Conservation (phyloP, 2,113 vertebrate species). For the Lichenostomus cassidix region DNA sequence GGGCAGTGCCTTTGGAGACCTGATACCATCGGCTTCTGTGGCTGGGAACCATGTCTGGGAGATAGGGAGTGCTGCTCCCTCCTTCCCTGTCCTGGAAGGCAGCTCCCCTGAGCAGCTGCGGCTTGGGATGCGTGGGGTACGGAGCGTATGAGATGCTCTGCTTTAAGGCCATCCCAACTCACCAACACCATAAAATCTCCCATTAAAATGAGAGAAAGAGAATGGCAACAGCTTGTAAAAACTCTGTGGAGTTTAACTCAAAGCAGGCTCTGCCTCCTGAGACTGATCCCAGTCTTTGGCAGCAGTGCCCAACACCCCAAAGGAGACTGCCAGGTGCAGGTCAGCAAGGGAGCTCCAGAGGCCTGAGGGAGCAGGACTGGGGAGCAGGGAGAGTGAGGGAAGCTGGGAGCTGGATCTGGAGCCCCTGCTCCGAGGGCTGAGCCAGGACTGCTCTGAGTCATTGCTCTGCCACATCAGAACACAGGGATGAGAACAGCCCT, state of each 20-base stretch:
- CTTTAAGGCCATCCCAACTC: not conserved
- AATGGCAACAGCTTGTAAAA: not conserved
- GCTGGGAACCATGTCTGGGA: slow-evolving; percentile 14
- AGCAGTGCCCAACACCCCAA: not conserved
- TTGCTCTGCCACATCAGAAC: slow-evolving; percentile 9
- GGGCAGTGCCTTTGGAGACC: not conserved
- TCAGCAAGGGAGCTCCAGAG: not conserved
- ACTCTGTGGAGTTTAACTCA: not conserved
- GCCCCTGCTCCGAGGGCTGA: not conserved
- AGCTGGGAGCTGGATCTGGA: not conserved
- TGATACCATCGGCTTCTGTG: not conserved
- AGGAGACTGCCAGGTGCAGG: not conserved
- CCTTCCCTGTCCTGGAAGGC: not conserved
- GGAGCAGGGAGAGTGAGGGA: not conserved
- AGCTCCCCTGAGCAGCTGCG: fast-evolving
- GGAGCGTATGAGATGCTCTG: not conserved
- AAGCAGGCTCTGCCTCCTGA: not conserved
- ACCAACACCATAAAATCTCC: not conserved
- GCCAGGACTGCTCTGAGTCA: slow-evolving; percentile 31
- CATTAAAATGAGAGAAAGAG: not conserved
- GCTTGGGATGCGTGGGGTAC: fast-evolving
- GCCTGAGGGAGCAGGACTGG: not conserved
- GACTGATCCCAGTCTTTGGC: not conserved
- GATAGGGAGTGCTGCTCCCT: not conserved
- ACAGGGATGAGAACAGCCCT: slow-evolving; percentile 34